Base-by-base conservation (phyloP, 2,113 vertebrate genomes). In the Cairina moschata region DNA sequence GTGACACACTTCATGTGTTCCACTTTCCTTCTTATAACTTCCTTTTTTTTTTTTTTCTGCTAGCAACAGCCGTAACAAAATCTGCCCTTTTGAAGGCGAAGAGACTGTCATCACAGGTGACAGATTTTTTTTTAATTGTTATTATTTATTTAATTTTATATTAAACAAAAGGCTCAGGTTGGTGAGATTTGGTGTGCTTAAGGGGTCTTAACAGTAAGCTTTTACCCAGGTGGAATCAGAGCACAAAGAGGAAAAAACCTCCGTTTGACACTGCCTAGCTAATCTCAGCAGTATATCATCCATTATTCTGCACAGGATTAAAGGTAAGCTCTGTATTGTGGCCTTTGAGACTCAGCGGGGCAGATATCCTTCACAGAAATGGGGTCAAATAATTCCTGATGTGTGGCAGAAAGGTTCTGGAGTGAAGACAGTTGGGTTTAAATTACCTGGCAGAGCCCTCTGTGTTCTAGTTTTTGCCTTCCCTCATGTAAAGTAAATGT, bases 291-390 rank as follows among this genome's bases (percentile, higher is more conserved):
- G 80, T 62, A 2, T 50, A 69, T 79, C 69, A 13, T 75, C 73
- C 81, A 84, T 93, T 95, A 89, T 89, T 96, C 77, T 46, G 69
- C 58, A 25, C 86, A 67, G 92, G 92, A 97, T 96, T 95, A 88
- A 95, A 95, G 88, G 93, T 93, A 95, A 93, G 1, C 22, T 92
- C 83, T 72, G 29, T 48, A 12, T 17, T 78, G 42, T 65, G 90
- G 69, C 76, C 73, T 93, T 76, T 88, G 66, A 78, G 83, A 50
- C 80, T 73, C 92, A 90, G 83, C 76, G 58, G 80, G 80, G 58
- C 80, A 93, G 38, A 40, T 65, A 78, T 62, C 44, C 76, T 82
- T 38, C 42, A 48, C 48, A 92, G 93, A 88, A 94, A 86, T 6
- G 38, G 88, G 80, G 83, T 92, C 91, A 92, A 94, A 84, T 74